Evolutionary conservation across 1,140 invertebrate species (phyloP).

Genomic region (Caerostris extrusa): DNA sequence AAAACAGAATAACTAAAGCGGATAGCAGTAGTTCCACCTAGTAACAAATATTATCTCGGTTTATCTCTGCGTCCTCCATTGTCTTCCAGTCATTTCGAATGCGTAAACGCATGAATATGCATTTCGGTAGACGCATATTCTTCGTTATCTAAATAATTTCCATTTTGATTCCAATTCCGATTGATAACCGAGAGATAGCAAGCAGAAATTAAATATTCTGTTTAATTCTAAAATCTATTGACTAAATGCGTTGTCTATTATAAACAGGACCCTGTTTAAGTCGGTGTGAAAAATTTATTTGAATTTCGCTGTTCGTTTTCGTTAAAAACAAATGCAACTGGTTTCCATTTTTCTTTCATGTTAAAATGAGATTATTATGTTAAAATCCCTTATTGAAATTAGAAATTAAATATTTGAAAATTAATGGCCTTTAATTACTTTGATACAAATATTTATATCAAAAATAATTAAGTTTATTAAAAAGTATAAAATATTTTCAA

Average conservation of each 20-base stretch:
- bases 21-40: not conserved
- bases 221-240: not conserved
- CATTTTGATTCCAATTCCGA: not conserved
- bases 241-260: not conserved
- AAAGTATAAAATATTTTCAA: too few relatives aligned
- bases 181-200: not conserved
- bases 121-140: not conserved
- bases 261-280: not conserved
- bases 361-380: too few relatives aligned
- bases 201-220: not conserved
- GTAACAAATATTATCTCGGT: conserved; percentile 35
- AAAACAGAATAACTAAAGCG: conserved; percentile 23
- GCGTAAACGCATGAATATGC: not conserved
- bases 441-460: too few relatives aligned
- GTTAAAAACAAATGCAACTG: not conserved
- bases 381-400: too few relatives aligned
- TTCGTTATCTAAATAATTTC: conserved; percentile 12
- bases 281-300: not conserved
- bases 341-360: not conserved
- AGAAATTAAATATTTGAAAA: too few relatives aligned
- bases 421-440: too few relatives aligned
- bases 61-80: not conserved
- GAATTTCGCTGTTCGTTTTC: not conserved
- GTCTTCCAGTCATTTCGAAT: not conserved
- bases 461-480: too few relatives aligned